phyloP scores from a whole-genome alignment of 23 tunicate species.

The Aplidium turbinatum region DNA sequence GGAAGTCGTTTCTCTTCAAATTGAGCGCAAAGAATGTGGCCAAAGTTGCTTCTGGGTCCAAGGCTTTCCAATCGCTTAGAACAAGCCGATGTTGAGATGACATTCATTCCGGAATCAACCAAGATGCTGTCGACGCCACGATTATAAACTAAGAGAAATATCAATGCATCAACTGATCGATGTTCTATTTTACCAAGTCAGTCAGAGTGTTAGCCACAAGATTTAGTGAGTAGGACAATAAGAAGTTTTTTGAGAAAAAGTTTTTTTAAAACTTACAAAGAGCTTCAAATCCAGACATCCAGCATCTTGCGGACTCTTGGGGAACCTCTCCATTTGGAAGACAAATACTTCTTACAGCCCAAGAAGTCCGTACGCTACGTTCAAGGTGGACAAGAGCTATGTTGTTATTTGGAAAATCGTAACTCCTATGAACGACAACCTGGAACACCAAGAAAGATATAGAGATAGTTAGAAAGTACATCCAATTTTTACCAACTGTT shows the following conservation, averaged over 20 bases:
- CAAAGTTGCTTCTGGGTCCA: neutral
- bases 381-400: slow-evolving; percentile 40
- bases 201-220: too few species aligned
- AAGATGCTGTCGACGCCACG: neutral
- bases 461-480: too few species aligned
- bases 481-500: too few species aligned
- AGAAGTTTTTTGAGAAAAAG: too few species aligned
- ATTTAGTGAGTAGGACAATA: too few species aligned
- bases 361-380: neutral
- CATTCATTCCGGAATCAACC: slow-evolving; percentile 9
- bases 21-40: slow-evolving; percentile 1
- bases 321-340: slow-evolving; percentile 51
- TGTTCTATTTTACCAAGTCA: too few species aligned
- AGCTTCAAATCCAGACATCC: slow-evolving; percentile 48
- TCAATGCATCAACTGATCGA: too few species aligned
- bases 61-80: neutral
- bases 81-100: neutral
- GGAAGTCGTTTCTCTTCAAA: neutral
- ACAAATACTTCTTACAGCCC: slow-evolving; percentile 27
- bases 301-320: slow-evolving; percentile 25
- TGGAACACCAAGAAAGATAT: too few species aligned
- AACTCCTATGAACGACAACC: slow-evolving; percentile 32
- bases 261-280: slow-evolving; percentile 19
- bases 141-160: too few species aligned
- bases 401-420: slow-evolving; percentile 43